Conservation (phyloP, 2,797 vertebrate species). For the Sorex maritimensis region DNA sequence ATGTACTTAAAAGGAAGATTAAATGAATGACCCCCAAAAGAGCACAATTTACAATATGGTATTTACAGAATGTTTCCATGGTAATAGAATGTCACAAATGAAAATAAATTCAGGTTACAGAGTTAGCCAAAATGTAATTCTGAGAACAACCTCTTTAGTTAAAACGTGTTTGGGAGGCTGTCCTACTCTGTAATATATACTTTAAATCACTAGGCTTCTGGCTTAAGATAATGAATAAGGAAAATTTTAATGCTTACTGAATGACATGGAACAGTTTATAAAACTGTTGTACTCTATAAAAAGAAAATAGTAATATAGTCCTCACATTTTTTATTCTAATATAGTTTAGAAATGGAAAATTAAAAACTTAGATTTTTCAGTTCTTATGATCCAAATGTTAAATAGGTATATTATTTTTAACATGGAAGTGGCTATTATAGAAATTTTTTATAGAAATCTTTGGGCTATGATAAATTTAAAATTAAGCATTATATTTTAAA, state of each 20-base stretch:
- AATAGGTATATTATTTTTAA: background rate
- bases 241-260: constrained; percentile 30
- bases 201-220: background rate
- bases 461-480: background rate
- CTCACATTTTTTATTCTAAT: constrained; percentile 37
- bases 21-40: constrained; percentile 80
- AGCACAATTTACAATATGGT: constrained; percentile 83
- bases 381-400: background rate
- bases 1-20: constrained; percentile 60
- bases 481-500: constrained; percentile 37
- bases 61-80: constrained; percentile 81
- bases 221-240: background rate
- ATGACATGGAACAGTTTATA: constrained; percentile 73
- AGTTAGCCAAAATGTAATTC: constrained; percentile 80
- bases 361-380: background rate
- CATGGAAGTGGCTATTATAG: background rate
- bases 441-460: constrained; percentile 24
- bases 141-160: constrained; percentile 60
- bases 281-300: background rate
- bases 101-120: constrained; percentile 83
- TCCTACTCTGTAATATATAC: constrained; percentile 42
- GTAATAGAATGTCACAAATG: constrained; percentile 81
- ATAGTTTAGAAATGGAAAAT: background rate
- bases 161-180: constrained; percentile 72
- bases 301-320: constrained; percentile 26